A percentile compares a stretch with the other conserved stretches of the same genome.
Evolutionary conservation across 1,140 invertebrate genomes (phyloP).

Genomic region (honey bee (Apis mellifera)): Amel_HAv3.1 CM009934.2:4723001-4723500

Average conservation of each 20-base stretch:
- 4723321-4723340: neutral
- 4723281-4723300: neutral
- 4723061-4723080: too few relatives aligned
- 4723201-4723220: too few relatives aligned
- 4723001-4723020: too few relatives aligned
- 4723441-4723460: neutral
- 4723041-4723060: too few relatives aligned
- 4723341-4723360: conserved; percentile 12
- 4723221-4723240: conserved; percentile 13
- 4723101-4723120: too few relatives aligned
- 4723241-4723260: neutral
- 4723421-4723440: neutral
- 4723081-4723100: too few relatives aligned
- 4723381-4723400: conserved; percentile 31
- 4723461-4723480: neutral
- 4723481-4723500: too few relatives aligned
- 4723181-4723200: too few relatives aligned
- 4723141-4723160: too few relatives aligned
- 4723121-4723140: too few relatives aligned
- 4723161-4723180: too few relatives aligned
- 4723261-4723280: neutral
- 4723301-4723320: neutral
- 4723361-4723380: neutral
- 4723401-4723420: neutral
- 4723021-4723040: too few relatives aligned